A percentile compares a stretch with the other conserved stretches of the same genome.
Conservation (phyloP, 2,888 invertebrate genomes). For the Celastrina argiolus region DNA sequence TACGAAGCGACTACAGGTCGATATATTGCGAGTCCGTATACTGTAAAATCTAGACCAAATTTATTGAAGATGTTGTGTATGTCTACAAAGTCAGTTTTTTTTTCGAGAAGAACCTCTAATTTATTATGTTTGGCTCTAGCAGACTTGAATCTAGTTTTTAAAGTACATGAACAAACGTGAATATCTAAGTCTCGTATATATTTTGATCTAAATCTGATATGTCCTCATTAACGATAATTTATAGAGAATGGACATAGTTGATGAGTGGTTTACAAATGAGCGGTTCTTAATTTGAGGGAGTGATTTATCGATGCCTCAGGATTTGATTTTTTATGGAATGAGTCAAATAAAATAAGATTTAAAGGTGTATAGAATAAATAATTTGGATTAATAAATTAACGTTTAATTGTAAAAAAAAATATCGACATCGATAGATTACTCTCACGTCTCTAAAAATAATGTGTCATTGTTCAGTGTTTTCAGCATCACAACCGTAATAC, state of each 20-base stretch:
- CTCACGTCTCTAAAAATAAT: background rate
- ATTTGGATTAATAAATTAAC: background rate
- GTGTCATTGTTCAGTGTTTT: background rate
- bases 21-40: conserved; percentile 36
- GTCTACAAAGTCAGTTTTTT: background rate
- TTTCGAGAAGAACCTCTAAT: background rate
- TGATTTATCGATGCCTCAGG: background rate
- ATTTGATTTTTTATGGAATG: too few relatives aligned
- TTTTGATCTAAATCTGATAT: conserved; percentile 46
- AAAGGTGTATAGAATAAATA: background rate
- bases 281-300: conserved; percentile 16
- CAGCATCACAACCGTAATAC: background rate
- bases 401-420: background rate
- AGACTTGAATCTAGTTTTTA: conserved; percentile 5
- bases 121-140: background rate
- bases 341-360: background rate
- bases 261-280: conserved; percentile 7
- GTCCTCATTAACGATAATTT: conserved; percentile 39
- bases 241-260: conserved; percentile 32
- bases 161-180: conserved; percentile 6
- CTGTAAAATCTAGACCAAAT: conserved; percentile 9
- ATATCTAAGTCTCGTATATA: conserved; percentile 41
- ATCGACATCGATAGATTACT: background rate
- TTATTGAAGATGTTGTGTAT: background rate
- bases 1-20: conserved; percentile 49